phyloP scores from a whole-genome alignment of 2,888 invertebrate species.

The Hirtodrosophila alboralis region DNA sequence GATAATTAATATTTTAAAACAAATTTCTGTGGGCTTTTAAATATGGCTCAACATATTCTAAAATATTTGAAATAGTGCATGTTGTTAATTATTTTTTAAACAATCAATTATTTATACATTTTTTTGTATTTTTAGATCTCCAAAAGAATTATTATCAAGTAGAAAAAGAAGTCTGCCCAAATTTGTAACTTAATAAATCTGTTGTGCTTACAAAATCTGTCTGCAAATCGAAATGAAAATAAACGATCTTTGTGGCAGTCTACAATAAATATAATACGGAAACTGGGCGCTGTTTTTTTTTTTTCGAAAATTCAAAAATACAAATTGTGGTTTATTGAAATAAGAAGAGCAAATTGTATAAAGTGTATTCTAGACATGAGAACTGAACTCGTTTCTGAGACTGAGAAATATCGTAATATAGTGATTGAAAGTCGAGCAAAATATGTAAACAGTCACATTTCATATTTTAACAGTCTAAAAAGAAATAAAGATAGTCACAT shows the following conservation, averaged over 20 bases:
- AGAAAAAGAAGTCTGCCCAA: conserved; percentile 5
- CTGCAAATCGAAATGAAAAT: conserved; percentile 51
- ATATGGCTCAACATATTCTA: too few species aligned
- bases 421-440: too few species aligned
- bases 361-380: too few species aligned
- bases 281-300: conserved; percentile 19
- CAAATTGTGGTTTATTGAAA: conserved; percentile 63
- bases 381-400: too few species aligned
- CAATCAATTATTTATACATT: too few species aligned
- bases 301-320: conserved; percentile 47
- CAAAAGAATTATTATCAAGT: conserved; percentile 3
- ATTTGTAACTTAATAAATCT: conserved; percentile 40
- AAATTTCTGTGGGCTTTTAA: not conserved
- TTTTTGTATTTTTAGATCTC: not conserved
- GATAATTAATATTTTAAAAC: too few species aligned
- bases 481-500: too few species aligned
- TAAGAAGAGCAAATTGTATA: conserved; percentile 32
- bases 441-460: too few species aligned
- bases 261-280: conserved; percentile 31
- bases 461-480: too few species aligned
- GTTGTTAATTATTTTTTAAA: too few species aligned
- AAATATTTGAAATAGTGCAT: too few species aligned
- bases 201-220: conserved; percentile 36
- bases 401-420: too few species aligned
- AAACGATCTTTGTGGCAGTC: conserved; percentile 44